Percentiles rank a stretch among this genome's conserved stretches.
Conservation (phyloP, 1,140 invertebrate genomes). For the Agrilus planipennis region DNA sequence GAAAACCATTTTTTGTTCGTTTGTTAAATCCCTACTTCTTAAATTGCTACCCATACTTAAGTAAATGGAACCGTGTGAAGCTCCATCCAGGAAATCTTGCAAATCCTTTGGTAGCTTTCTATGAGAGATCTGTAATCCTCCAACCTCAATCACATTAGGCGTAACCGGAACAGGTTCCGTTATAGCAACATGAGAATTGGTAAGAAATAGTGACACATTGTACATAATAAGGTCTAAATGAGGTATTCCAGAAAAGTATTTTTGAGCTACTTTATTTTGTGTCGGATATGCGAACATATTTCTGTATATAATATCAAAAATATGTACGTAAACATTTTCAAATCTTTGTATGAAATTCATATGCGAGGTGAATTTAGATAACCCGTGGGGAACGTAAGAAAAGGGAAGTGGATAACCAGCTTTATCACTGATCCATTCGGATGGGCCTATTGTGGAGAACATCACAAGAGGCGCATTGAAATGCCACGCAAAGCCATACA, state of each 20-base stretch:
- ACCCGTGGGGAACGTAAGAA: conserved; percentile 30
- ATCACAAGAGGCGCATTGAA: conserved; percentile 36
- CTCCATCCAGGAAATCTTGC: conserved; percentile 37
- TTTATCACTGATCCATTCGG: conserved; percentile 14
- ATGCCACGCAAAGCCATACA: conserved; percentile 30
- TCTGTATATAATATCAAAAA: conserved; percentile 11
- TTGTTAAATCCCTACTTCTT: conserved; percentile 38
- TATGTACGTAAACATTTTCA: conserved; percentile 23
- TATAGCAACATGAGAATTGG: conserved; percentile 39
- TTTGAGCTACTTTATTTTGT: conserved; percentile 29
- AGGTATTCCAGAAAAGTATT: conserved; percentile 34
- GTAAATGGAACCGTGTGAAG: conserved; percentile 43
- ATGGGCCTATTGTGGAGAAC: conserved; percentile 28
- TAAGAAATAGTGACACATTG: conserved; percentile 39
- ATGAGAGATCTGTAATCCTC: conserved; percentile 42
- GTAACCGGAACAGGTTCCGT: conserved; percentile 27
- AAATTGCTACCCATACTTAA: conserved; percentile 50
- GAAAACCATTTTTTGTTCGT: conserved; percentile 30
- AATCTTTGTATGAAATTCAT: conserved; percentile 38
- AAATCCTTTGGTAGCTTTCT: conserved; percentile 32
- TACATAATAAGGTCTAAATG: conserved; percentile 37
- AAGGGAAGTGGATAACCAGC: conserved; percentile 31
- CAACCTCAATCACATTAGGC: conserved; percentile 39
- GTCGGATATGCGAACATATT: conserved; percentile 14
- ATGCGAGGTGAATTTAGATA: conserved; percentile 20